Percentiles rank a stretch among this genome's conserved stretches.
Evolutionary conservation across 2,888 invertebrate genomes (phyloP).

Genomic region (Metalampra italica): DNA sequence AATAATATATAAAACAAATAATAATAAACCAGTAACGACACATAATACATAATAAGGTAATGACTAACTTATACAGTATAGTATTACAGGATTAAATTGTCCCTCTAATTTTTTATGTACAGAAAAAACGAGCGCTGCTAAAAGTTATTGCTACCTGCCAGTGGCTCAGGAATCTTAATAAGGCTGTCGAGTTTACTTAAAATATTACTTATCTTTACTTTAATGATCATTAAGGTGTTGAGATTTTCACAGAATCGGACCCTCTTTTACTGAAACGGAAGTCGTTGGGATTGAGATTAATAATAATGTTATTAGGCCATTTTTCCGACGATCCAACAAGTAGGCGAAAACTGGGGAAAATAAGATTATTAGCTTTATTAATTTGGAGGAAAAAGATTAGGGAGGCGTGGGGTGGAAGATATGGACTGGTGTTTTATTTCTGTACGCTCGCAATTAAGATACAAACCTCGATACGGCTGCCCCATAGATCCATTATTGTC

Average conservation of each 20-base stretch:
- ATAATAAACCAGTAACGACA: too few species aligned
- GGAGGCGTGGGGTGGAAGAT: conserved; percentile 8
- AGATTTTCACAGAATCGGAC: conserved; percentile 4
- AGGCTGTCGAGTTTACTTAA: conserved; percentile 5
- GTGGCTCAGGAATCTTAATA: conserved; percentile 2
- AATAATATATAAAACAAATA: too few species aligned
- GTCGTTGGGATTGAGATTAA: not conserved
- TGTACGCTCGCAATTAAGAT: conserved; percentile 63
- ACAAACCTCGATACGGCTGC: conserved; percentile 39
- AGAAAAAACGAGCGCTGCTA: conserved; percentile 1
- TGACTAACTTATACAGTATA: too few species aligned
- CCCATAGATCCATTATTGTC: conserved; percentile 49
- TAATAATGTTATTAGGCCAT: conserved; percentile 2
- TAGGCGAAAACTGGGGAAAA: conserved; percentile 2
- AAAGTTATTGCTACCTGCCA: conserved; percentile 1
- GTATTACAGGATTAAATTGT: not conserved
- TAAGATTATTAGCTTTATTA: conserved; percentile 14
- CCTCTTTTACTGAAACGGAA: not conserved
- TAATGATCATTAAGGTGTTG: conserved; percentile 6
- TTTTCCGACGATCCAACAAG: not conserved
- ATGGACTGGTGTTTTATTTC: conserved; percentile 30
- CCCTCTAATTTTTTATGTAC: not conserved
- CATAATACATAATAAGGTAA: too few species aligned
- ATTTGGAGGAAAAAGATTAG: conserved; percentile 19
- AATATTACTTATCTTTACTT: conserved; percentile 3